These are phyloP conservation scores for Neotoma lepida DNA, from an alignment of 2,113 vertebrate species.

Conservation along the genomic window DNA sequence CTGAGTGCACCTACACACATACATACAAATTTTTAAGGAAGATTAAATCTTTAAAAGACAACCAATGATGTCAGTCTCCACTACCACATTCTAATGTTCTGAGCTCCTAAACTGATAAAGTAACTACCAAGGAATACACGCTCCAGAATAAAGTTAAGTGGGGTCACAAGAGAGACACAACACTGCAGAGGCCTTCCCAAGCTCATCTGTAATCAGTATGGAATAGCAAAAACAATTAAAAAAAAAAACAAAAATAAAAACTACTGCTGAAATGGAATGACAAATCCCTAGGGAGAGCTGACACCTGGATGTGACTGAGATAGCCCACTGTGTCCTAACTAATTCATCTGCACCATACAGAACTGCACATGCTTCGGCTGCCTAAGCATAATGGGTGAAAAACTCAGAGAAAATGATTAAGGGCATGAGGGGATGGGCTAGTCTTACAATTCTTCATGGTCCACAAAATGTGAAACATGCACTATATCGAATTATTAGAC, in stretches of 20 bases:
- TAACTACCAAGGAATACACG: background rate
- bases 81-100: background rate
- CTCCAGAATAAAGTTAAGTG: constrained; percentile 13
- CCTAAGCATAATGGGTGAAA: background rate
- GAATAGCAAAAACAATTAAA: background rate
- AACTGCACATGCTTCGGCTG: background rate
- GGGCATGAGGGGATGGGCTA: background rate
- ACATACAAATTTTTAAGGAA: background rate
- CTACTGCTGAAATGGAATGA: background rate
- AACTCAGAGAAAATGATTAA: background rate
- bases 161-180: background rate
- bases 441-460: background rate
- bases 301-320: background rate
- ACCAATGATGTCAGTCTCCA: background rate
- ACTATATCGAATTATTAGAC: background rate
- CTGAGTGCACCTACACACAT: background rate
- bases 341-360: background rate
- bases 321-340: background rate
- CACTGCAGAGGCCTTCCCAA: background rate
- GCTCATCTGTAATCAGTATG: background rate
- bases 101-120: background rate
- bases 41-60: background rate
- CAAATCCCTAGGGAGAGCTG: background rate
- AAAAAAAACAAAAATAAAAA: background rate
- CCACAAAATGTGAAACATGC: background rate